These are phyloP conservation scores for Argyresthia albistria DNA, from an alignment of 2,888 invertebrate genomes.

Conservation along the genomic window DNA sequence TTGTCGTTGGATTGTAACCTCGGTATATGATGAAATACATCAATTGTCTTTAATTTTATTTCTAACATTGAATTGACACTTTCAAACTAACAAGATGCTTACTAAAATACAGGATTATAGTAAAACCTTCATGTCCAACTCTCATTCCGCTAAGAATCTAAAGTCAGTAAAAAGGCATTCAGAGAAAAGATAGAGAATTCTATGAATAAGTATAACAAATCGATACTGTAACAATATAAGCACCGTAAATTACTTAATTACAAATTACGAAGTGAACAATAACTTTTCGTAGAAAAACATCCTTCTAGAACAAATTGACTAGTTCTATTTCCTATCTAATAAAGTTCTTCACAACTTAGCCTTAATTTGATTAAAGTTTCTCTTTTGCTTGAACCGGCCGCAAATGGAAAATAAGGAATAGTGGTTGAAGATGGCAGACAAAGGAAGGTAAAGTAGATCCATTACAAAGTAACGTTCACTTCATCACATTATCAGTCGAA, in stretches of 20 bases:
- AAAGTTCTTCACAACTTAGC: conserved; percentile 37
- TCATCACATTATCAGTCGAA: conserved; percentile 3
- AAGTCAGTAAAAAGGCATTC: neutral
- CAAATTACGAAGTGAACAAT: conserved; percentile 49
- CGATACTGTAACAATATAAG: conserved; percentile 58
- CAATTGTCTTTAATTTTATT: neutral
- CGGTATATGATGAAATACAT: neutral
- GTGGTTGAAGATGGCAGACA: conserved; percentile 21
- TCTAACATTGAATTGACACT: neutral
- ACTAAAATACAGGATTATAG: neutral
- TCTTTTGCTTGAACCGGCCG: conserved; percentile 63
- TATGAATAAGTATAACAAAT: conserved; percentile 23
- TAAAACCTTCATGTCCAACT: neutral
- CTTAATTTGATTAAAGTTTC: conserved; percentile 59
- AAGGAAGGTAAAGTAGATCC: conserved; percentile 27
- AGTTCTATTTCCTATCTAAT: conserved; percentile 62
- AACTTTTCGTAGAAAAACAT: conserved; percentile 60
- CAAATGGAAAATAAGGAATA: conserved; percentile 35
- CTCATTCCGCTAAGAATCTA: neutral
- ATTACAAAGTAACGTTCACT: conserved; percentile 18
- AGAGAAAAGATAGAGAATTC: neutral
- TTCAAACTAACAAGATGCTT: neutral
- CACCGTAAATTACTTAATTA: conserved; percentile 48
- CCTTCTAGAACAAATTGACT: conserved; percentile 68
- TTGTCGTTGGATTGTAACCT: neutral